Evolutionary conservation across 2,797 vertebrate genomes (phyloP).

Genomic region (Aphelocoma californica): DNA sequence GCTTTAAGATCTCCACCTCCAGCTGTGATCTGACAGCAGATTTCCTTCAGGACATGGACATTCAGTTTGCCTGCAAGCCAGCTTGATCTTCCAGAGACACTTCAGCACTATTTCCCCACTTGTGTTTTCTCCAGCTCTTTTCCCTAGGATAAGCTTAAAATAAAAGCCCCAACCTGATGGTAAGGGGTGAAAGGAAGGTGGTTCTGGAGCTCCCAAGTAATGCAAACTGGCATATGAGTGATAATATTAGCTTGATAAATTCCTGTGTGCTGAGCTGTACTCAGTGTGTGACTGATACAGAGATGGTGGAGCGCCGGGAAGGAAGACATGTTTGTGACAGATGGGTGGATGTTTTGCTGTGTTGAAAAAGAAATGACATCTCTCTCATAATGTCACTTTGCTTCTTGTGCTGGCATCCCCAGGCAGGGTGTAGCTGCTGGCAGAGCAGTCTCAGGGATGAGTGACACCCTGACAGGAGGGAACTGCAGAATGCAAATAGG

Average conservation of each 20-base stretch:
- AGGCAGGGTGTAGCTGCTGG: not conserved
- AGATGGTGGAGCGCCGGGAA: not conserved
- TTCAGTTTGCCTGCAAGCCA: not conserved
- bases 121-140: not conserved
- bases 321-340: conserved; percentile 31
- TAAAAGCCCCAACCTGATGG: not conserved
- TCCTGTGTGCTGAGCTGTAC: not conserved
- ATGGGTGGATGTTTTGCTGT: conserved; percentile 52
- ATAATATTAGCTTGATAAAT: conserved; percentile 14
- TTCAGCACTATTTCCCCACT: not conserved
- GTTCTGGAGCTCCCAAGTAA: not conserved
- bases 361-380: conserved; percentile 30
- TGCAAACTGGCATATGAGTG: not conserved
- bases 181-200: not conserved
- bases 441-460: not conserved
- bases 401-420: not conserved
- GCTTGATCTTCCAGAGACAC: not conserved
- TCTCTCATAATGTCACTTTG: conserved; percentile 35
- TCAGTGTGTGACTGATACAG: not conserved
- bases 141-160: not conserved
- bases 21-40: not conserved
- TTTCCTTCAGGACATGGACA: not conserved
- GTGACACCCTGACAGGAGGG: not conserved
- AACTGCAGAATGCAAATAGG: not conserved
- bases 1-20: not conserved